These are phyloP conservation scores for Climacteris rufus DNA, from an alignment of 2,113 vertebrate species.

Conservation along the genomic window DNA sequence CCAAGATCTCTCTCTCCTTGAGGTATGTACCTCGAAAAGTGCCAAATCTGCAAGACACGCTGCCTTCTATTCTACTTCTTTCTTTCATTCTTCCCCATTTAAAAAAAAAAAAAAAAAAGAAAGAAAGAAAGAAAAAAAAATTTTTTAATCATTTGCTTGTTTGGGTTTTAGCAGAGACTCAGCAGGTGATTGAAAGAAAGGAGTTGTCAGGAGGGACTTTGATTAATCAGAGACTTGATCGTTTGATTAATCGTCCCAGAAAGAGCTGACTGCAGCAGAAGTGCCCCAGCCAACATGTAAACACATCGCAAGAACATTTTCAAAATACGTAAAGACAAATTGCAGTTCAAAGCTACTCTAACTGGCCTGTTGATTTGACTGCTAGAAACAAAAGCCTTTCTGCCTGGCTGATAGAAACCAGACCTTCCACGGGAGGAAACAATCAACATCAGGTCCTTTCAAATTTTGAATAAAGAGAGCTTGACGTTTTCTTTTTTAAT, in stretches of 20 bases:
- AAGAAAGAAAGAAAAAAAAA: not conserved
- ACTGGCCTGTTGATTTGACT: slow-evolving; percentile 54
- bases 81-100: not conserved
- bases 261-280: slow-evolving; percentile 54
- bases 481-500: slow-evolving; percentile 31
- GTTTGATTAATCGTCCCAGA: slow-evolving; percentile 45
- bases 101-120: not conserved
- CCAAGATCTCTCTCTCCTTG: slow-evolving; percentile 48
- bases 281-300: slow-evolving; percentile 53
- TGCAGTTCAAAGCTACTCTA: slow-evolving; percentile 63
- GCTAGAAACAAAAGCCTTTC: slow-evolving; percentile 56
- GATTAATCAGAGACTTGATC: slow-evolving; percentile 61
- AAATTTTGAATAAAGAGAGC: slow-evolving; percentile 12
- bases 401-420: slow-evolving; percentile 64
- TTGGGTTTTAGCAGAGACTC: slow-evolving; percentile 36
- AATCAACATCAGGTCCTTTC: slow-evolving; percentile 53
- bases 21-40: slow-evolving; percentile 48
- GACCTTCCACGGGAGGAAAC: slow-evolving; percentile 47
- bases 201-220: slow-evolving; percentile 40
- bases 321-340: slow-evolving; percentile 67
- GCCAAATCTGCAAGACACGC: slow-evolving; percentile 29
- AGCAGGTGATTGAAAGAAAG: slow-evolving; percentile 58
- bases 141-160: slow-evolving; percentile 51
- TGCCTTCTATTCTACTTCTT: not conserved
- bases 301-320: slow-evolving; percentile 52